Percentiles rank a stretch among this genome's conserved stretches.
These are phyloP conservation scores for Saiga tatarica DNA, from an alignment of 2,113 vertebrate genomes.

Conservation along the genomic window DNA sequence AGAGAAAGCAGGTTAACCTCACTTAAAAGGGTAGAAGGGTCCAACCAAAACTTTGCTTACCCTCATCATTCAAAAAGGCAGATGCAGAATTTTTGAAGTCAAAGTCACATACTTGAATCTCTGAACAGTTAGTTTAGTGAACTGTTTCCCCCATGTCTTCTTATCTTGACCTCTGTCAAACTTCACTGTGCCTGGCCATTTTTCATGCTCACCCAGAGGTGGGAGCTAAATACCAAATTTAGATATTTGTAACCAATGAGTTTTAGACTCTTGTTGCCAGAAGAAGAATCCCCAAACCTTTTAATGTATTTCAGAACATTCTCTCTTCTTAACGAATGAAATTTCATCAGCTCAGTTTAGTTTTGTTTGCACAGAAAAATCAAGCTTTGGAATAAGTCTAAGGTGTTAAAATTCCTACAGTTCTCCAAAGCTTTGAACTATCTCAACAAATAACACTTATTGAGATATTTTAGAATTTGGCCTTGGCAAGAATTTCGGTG, in stretches of 20 bases:
- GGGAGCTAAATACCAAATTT: neutral
- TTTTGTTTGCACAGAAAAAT: conserved; percentile 23
- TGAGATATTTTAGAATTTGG: neutral
- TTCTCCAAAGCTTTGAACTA: conserved; percentile 21
- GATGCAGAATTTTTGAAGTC: neutral
- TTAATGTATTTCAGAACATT: neutral
- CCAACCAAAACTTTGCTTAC: neutral
- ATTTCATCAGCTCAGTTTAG: neutral
- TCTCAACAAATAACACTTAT: neutral
- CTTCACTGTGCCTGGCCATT: neutral
- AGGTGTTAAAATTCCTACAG: neutral
- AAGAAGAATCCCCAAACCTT: neutral
- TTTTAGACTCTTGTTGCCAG: neutral
- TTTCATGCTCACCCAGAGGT: neutral
- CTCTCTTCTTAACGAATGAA: neutral
- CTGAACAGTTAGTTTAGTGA: neutral
- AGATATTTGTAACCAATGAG: neutral
- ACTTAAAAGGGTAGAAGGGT: neutral
- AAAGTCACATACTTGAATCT: neutral
- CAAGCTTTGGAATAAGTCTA: conserved; percentile 3
- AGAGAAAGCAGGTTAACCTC: neutral
- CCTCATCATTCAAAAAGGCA: neutral
- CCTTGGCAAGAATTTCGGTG: neutral
- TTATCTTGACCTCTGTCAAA: neutral
- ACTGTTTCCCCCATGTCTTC: neutral